phyloP scores from a whole-genome alignment of 2,888 invertebrate species.

The Strigamia maritima region DNA sequence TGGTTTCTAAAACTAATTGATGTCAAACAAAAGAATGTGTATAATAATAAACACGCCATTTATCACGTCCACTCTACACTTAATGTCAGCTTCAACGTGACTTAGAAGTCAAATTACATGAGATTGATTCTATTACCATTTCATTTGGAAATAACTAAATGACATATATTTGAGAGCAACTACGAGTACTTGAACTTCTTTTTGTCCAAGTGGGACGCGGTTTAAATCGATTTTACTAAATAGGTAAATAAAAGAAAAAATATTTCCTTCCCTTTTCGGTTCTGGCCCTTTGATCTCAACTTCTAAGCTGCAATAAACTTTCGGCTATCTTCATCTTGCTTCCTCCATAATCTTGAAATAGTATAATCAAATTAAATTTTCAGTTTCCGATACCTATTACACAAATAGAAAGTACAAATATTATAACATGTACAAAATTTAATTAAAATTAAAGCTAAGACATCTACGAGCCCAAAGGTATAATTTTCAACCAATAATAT shows the following conservation, averaged over 20 bases:
- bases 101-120: no score
- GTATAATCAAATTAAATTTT: background rate
- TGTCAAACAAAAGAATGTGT: no score
- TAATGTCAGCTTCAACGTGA: no score
- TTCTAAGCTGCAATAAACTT: background rate
- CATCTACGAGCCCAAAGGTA: background rate
- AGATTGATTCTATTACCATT: background rate
- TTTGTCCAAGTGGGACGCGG: background rate
- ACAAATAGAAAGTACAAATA: background rate
- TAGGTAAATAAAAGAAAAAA: background rate
- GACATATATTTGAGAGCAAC: background rate
- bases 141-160: background rate
- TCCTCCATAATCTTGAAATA: background rate
- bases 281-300: background rate
- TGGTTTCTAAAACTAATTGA: no score
- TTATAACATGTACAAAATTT: background rate
- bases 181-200: background rate
- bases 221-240: background rate
- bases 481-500: constrained; percentile 15
- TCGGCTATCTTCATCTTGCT: background rate
- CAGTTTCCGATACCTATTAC: background rate
- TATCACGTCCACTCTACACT: no score
- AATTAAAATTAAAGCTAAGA: constrained; percentile 11
- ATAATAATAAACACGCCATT: no score
- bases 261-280: background rate